phyloP scores from a whole-genome alignment of 2,113 vertebrate genomes.

The Siphamia tubifer region DNA sequence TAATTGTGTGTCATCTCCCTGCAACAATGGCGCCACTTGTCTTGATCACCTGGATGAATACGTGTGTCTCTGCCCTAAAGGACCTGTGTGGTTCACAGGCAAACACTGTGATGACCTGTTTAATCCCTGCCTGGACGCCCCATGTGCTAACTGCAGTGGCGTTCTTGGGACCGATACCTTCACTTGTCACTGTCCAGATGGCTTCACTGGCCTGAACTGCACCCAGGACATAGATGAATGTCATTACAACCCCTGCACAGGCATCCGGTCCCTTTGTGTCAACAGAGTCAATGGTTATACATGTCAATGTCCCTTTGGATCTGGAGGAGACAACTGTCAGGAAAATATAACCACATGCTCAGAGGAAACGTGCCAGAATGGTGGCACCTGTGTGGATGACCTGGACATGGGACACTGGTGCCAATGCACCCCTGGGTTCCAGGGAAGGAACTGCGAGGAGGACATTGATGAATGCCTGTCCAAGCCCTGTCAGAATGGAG shows the following conservation, averaged over 20 bases:
- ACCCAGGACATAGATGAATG: constrained; percentile 68
- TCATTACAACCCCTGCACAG: constrained; percentile 77
- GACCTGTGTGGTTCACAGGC: constrained; percentile 74
- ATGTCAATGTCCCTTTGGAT: constrained; percentile 80
- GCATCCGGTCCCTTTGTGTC: constrained; percentile 67
- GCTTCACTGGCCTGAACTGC: constrained; percentile 72
- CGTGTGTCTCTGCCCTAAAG: constrained; percentile 77
- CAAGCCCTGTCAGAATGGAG: constrained; percentile 88
- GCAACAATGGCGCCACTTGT: constrained; percentile 84
- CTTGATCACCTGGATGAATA: constrained; percentile 71
- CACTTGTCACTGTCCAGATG: constrained; percentile 77
- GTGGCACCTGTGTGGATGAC: constrained; percentile 76
- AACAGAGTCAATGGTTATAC: constrained; percentile 58
- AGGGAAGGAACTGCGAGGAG: constrained; percentile 79
- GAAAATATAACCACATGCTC: constrained; percentile 68
- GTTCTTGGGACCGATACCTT: constrained; percentile 63
- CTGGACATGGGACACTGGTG: constrained; percentile 70
- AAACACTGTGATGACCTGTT: constrained; percentile 79
- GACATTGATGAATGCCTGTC: constrained; percentile 83
- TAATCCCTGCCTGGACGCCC: constrained; percentile 73
- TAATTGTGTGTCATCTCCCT: constrained; percentile 82
- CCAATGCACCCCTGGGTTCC: constrained; percentile 79
- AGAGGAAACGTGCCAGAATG: constrained; percentile 81
- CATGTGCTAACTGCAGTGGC: constrained; percentile 65
- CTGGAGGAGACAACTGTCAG: constrained; percentile 70